phyloP scores from a whole-genome alignment of 1,140 invertebrate species.

The Helicoverpa armigera region DNA sequence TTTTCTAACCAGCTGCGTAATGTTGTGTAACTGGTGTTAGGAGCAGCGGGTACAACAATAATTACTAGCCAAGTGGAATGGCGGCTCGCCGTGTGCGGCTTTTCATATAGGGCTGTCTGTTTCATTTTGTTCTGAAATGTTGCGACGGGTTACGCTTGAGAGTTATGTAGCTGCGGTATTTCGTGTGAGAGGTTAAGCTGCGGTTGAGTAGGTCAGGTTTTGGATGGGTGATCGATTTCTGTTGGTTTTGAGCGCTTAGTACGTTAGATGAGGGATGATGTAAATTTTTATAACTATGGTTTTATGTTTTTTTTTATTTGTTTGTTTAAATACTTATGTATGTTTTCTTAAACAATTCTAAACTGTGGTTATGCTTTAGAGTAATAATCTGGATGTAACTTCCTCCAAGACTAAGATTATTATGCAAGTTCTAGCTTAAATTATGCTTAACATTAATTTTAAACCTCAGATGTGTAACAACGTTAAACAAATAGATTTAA shows the following conservation, averaged over 20 bases:
- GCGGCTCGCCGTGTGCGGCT: conserved; percentile 42
- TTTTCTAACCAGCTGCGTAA: conserved; percentile 30
- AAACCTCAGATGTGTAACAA: conserved; percentile 10
- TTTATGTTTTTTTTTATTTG: too few relatives aligned
- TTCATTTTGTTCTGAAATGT: conserved; percentile 16
- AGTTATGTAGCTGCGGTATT: background rate
- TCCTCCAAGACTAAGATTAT: background rate
- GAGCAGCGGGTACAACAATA: conserved; percentile 37
- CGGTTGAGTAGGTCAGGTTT: too few relatives aligned
- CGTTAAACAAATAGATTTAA: conserved; percentile 29
- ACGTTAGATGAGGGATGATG: too few relatives aligned
- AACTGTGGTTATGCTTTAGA: too few relatives aligned
- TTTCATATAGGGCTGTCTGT: conserved; percentile 52
- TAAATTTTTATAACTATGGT: too few relatives aligned
- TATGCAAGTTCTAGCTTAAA: background rate
- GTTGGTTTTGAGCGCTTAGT: too few relatives aligned
- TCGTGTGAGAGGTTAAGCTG: background rate
- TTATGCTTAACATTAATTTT: background rate
- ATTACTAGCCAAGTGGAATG: conserved; percentile 53
- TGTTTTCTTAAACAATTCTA: too few relatives aligned
- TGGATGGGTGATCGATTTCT: too few relatives aligned
- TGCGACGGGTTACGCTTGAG: background rate
- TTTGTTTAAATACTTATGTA: too few relatives aligned
- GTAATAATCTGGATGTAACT: too few relatives aligned
- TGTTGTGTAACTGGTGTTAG: conserved; percentile 54